Percentiles rank a stretch among this genome's conserved stretches.
Evolutionary conservation across 2,888 invertebrate species (phyloP).

Genomic region (Stegophylla sp.): DNA sequence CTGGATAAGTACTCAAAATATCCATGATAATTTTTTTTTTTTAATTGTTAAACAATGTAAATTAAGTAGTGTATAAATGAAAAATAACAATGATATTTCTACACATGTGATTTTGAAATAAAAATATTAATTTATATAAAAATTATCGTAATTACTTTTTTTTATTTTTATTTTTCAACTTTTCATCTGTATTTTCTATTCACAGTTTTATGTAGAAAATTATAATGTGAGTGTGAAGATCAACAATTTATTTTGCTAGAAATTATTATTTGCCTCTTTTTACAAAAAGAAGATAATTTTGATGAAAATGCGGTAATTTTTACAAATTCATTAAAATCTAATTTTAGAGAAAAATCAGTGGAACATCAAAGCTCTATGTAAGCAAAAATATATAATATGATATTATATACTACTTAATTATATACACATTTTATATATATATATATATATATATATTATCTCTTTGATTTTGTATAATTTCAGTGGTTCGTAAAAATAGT

Average conservation of each 20-base stretch:
- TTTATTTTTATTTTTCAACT: neutral
- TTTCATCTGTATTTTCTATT: neutral
- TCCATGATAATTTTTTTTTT: neutral
- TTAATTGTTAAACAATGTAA: neutral
- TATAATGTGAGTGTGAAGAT: no score
- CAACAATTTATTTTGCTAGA: no score
- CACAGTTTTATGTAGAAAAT: no score
- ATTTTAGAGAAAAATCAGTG: neutral
- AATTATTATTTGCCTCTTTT: no score
- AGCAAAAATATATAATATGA: neutral
- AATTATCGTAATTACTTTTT: neutral
- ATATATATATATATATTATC: neutral
- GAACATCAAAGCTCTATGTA: neutral
- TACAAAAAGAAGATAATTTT: neutral
- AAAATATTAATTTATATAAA: neutral
- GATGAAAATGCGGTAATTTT: neutral
- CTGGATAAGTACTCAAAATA: neutral
- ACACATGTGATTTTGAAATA: no score
- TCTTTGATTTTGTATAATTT: constrained; percentile 15
- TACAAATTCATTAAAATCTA: neutral
- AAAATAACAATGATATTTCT: no score
- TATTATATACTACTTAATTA: neutral
- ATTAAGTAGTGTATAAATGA: no score
- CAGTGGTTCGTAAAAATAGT: no score
- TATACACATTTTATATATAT: no score